A percentile compares a stretch with the other conserved stretches of the same genome.
Evolutionary conservation across 2,113 vertebrate genomes (phyloP).

Genomic region (Bucco capensis): DNA sequence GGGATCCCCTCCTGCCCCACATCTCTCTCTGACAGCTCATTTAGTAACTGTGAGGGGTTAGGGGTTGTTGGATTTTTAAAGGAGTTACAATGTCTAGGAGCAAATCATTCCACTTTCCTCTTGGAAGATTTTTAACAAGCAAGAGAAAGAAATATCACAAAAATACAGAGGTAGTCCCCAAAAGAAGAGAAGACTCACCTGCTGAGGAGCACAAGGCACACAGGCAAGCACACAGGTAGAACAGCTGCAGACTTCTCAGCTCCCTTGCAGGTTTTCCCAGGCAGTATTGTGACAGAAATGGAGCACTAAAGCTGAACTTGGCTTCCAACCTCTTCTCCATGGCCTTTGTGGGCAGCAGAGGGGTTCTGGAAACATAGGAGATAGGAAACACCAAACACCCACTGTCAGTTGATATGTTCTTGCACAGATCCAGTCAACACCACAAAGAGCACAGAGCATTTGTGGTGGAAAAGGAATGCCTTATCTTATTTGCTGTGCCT

Average conservation of each 20-base stretch:
- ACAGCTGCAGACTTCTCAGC: slow-evolving; percentile 51
- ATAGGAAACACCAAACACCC: slow-evolving; percentile 10
- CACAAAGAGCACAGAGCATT: not conserved
- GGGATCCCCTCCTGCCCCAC: not conserved
- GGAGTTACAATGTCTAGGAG: not conserved
- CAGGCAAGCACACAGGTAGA: slow-evolving; percentile 69
- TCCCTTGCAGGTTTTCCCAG: slow-evolving; percentile 47
- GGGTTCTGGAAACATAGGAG: slow-evolving; percentile 54
- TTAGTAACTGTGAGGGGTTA: not conserved
- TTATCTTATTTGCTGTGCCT: slow-evolving; percentile 36
- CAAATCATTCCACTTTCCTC: not conserved
- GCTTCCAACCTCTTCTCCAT: slow-evolving; percentile 77
- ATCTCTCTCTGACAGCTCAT: not conserved
- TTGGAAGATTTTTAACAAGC: not conserved
- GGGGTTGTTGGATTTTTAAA: not conserved
- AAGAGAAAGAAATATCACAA: not conserved
- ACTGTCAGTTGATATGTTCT: not conserved
- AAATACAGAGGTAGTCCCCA: not conserved
- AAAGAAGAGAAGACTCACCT: slow-evolving; percentile 59
- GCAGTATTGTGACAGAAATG: slow-evolving; percentile 12
- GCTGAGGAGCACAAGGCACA: slow-evolving; percentile 68
- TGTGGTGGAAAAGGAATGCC: not conserved
- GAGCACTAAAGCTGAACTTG: slow-evolving; percentile 47
- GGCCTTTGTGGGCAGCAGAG: slow-evolving; percentile 63
- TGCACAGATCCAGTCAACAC: not conserved